Evolutionary conservation across 2,888 invertebrate species (phyloP).

Genomic region (Cantharis nigra): DNA sequence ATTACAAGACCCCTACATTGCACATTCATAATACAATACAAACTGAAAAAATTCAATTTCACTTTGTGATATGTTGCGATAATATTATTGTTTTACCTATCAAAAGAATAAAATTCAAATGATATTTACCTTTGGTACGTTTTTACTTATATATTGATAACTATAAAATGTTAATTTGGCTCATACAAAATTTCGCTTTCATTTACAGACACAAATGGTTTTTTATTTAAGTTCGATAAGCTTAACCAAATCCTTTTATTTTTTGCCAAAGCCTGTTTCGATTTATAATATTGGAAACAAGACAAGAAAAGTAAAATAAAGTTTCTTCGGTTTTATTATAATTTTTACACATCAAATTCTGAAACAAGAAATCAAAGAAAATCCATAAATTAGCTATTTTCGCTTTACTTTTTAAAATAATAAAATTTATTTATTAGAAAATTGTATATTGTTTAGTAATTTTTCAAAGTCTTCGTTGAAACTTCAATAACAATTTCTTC

Average conservation of each 20-base stretch:
- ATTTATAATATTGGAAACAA: background rate
- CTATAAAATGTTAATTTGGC: background rate
- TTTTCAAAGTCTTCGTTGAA: background rate
- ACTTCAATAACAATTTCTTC: background rate
- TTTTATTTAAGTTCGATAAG: background rate
- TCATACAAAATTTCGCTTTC: background rate
- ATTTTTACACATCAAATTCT: background rate
- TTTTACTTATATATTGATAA: background rate
- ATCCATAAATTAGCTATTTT: background rate
- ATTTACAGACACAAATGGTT: background rate
- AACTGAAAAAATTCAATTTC: background rate
- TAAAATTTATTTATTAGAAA: background rate
- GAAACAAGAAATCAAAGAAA: background rate
- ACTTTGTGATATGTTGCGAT: background rate
- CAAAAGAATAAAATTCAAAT: background rate
- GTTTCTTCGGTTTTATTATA: background rate
- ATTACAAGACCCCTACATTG: background rate
- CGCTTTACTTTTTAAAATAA: background rate
- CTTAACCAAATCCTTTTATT: background rate
- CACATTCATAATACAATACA: background rate
- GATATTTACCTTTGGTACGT: background rate
- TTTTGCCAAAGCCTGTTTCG: background rate
- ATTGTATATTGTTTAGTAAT: background rate
- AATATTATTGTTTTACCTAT: background rate
- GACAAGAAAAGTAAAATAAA: background rate